phyloP scores from a whole-genome alignment of 35 echinoderm and acorn worm genomes.

The Ptychodera flava region DNA sequence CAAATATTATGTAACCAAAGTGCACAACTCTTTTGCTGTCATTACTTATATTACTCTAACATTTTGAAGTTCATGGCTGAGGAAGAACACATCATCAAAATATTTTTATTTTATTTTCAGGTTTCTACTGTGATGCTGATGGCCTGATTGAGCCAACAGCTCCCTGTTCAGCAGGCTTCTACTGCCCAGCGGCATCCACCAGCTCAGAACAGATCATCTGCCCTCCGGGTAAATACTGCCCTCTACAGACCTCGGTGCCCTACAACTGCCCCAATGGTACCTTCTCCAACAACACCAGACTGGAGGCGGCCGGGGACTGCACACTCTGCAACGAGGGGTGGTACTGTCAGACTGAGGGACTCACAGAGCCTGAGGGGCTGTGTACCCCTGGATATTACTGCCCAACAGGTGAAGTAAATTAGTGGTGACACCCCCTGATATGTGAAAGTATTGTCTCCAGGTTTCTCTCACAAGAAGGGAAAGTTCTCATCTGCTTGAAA shows the following conservation, averaged over 20 bases:
- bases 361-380: slow-evolving; percentile 56
- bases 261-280: slow-evolving; percentile 67
- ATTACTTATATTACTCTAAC: too few species aligned
- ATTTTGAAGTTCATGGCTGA: too few species aligned
- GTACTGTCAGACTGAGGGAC: slow-evolving; percentile 82
- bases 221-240: slow-evolving; percentile 77
- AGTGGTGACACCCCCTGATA: neutral
- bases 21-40: too few species aligned
- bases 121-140: slow-evolving; percentile 62
- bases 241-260: slow-evolving; percentile 54
- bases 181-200: slow-evolving; percentile 64
- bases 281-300: slow-evolving; percentile 81
- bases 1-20: too few species aligned
- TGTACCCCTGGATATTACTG: slow-evolving; percentile 89
- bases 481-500: too few species aligned
- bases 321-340: slow-evolving; percentile 77
- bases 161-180: slow-evolving; percentile 65
- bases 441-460: too few species aligned
- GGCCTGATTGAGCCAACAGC: slow-evolving; percentile 52
- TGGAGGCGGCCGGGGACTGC: slow-evolving; percentile 51
- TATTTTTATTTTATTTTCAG: slow-evolving; percentile 16
- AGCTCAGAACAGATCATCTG: slow-evolving; percentile 68
- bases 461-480: too few species aligned
- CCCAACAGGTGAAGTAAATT: slow-evolving; percentile 59
- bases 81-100: too few species aligned